phyloP scores from a whole-genome alignment of 2,888 invertebrate genomes.

The Cephalotes varians region DNA sequence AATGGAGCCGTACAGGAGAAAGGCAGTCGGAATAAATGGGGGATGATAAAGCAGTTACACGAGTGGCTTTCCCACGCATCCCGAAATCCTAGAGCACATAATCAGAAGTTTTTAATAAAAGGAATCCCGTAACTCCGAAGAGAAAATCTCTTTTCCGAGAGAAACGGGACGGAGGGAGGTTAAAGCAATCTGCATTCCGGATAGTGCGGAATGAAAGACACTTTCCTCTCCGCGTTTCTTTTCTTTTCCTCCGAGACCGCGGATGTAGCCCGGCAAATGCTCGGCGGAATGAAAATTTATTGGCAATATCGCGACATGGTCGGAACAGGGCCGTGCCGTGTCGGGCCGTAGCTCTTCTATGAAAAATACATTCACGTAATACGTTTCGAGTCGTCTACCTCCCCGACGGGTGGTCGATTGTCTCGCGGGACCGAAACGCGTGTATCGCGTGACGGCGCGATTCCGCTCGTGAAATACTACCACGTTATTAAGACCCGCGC shows the following conservation, averaged over 20 bases:
- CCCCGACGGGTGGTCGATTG: conserved; percentile 56
- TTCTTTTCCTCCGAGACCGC: conserved; percentile 15
- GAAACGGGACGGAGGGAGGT: conserved; percentile 3
- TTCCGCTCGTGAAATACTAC: conserved; percentile 42
- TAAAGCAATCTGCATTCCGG: conserved; percentile 29
- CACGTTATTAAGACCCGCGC: conserved; percentile 40
- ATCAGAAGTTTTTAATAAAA: conserved; percentile 20
- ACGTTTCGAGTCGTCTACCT: conserved; percentile 18
- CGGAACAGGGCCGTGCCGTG: neutral
- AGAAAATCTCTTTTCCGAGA: neutral
- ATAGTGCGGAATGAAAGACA: conserved; percentile 29
- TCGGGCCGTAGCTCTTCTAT: conserved; percentile 33
- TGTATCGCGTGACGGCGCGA: conserved; percentile 20
- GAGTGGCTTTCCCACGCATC: neutral
- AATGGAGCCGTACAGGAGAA: neutral
- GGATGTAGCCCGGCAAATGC: conserved; percentile 57
- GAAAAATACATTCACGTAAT: conserved; percentile 33
- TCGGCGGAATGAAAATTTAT: conserved; percentile 66
- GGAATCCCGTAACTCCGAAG: neutral
- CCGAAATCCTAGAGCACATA: neutral
- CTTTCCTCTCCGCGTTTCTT: conserved; percentile 56
- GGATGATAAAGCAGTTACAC: neutral
- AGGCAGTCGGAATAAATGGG: neutral
- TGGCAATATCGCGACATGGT: conserved; percentile 58
- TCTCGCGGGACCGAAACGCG: conserved; percentile 46